Conservation (phyloP, 2,113 vertebrate species). For the Chionomys nivalis region DNA sequence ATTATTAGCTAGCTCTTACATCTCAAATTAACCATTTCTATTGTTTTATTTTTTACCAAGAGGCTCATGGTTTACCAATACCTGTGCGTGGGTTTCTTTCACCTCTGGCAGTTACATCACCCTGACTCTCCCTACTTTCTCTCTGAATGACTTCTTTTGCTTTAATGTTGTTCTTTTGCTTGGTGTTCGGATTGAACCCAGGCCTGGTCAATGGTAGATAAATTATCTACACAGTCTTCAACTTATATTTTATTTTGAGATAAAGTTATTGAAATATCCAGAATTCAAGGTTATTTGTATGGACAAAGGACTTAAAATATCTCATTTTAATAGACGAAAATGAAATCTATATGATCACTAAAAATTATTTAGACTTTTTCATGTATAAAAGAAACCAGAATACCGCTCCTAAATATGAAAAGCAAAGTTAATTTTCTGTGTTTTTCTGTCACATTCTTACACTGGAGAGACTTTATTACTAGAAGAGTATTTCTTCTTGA, state of each 20-base stretch:
- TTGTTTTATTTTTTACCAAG: no score
- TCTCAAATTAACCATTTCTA: no score
- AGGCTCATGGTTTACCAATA: no score
- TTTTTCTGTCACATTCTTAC: neutral
- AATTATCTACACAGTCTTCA: neutral
- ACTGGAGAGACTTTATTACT: neutral
- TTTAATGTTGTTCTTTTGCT: neutral
- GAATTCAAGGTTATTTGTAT: neutral
- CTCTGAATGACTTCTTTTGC: neutral
- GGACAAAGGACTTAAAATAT: neutral
- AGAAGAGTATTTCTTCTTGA: neutral
- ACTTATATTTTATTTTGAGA: neutral
- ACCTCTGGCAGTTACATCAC: no score
- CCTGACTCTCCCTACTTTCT: no score
- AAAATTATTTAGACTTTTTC: neutral
- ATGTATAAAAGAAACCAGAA: neutral
- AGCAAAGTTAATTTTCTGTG: neutral
- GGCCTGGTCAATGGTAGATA: neutral
- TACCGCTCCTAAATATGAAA: neutral
- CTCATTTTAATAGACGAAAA: neutral
- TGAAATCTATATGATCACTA: neutral
- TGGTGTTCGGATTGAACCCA: neutral
- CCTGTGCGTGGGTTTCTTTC: no score
- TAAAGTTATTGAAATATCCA: neutral
- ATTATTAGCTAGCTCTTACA: no score